Base-by-base conservation (phyloP, 2,797 vertebrate species). In the Cygnus olor region DNA sequence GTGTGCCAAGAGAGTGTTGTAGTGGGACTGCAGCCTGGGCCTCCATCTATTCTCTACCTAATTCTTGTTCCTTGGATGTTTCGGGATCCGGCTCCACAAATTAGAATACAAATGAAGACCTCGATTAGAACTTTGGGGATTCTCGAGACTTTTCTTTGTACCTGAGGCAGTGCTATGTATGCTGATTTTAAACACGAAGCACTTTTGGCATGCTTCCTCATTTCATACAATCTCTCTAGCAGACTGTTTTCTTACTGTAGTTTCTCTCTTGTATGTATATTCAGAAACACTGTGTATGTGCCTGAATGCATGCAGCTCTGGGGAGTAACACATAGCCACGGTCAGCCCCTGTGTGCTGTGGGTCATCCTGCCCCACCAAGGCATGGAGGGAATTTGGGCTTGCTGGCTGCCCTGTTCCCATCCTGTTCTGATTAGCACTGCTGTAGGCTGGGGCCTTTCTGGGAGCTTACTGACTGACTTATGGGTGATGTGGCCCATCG, bases 81-180 rank as follows among this genome's bases (percentile, higher is more conserved):
- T 60, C 34, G 85, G 61, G 36, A 94, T 92, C 72, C 54, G 78
- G n/a, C 61, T 94, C 65, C 80, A 82, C 89, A 93, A 94, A 92
- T 91, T 90, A 95, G 74, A 91, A 95, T 95, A 92, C 85, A 68
- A 97, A 96, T 78, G 22, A 94, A 82, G 91, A 94, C 57, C 60
- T 94, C 93, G 94, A 94, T 91, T 91, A 90, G 78, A 93, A 71
- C 90, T 93, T 95, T 92, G 97, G 83, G 83, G 79, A 95, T 97
- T 95, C 91, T 94, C 74, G 71, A 95, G 81, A 92, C 88, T 94
- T 96, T 69, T 96, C 90, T 96, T 96, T 97, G 93, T 95, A 96
- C 93, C 96, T 94, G 85, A 96, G 91, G 91, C 94, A 87, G 89
- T 93, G 78, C 64, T 80, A 64, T 78, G 83, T 91, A 87, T 68